Evolutionary conservation across 1,140 invertebrate genomes (phyloP).

Genomic region (Uloborus diversus): DNA sequence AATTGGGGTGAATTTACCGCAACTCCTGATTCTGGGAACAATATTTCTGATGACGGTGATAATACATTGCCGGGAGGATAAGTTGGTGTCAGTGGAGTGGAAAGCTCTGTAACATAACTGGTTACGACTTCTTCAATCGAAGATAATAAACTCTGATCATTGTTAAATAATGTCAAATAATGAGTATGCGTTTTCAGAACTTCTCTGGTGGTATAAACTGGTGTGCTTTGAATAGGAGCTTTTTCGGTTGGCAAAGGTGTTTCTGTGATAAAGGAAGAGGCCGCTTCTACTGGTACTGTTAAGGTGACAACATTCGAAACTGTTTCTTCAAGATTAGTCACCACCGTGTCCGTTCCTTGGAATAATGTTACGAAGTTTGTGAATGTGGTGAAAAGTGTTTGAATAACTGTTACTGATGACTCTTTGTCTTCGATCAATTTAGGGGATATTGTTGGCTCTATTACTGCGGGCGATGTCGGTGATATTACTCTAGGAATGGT

Average conservation of each 20-base stretch:
- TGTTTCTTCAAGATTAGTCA: conserved; percentile 82
- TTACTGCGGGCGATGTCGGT: conserved; percentile 13
- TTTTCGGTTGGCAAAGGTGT: neutral
- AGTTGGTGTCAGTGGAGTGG: neutral
- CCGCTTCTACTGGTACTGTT: conserved; percentile 42
- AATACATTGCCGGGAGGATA: too few relatives aligned
- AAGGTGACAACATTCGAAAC: conserved; percentile 61
- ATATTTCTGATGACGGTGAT: neutral
- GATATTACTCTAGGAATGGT: conserved; percentile 50
- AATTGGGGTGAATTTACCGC: neutral
- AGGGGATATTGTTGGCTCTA: neutral
- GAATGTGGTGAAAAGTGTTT: conserved; percentile 59
- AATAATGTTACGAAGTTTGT: conserved; percentile 91
- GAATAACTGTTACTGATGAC: conserved; percentile 45
- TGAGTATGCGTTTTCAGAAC: conserved; percentile 59
- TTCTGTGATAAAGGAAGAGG: conserved; percentile 8
- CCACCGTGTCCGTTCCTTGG: conserved; percentile 79
- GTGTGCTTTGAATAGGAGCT: neutral
- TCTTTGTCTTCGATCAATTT: neutral
- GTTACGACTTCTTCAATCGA: conserved; percentile 60
- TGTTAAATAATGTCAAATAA: conserved; percentile 59
- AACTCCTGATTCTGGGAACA: neutral
- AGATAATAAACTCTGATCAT: conserved; percentile 58
- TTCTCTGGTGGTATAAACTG: conserved; percentile 51
- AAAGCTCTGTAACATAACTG: conserved; percentile 54